These are phyloP conservation scores for Cosmopolites sordidus DNA, from an alignment of 2,888 invertebrate genomes.

Conservation along the genomic window DNA sequence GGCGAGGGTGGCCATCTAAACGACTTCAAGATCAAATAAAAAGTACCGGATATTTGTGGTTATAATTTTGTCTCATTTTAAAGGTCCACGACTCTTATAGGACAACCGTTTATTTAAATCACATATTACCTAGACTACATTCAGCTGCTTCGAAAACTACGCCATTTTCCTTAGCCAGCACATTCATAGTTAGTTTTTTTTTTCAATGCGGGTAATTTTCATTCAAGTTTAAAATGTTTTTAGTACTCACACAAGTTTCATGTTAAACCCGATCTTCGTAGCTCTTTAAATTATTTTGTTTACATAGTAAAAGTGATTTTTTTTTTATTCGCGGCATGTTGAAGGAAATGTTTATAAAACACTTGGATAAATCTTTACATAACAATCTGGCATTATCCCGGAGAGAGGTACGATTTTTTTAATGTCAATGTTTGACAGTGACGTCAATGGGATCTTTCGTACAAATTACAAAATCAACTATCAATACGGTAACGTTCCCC, in stretches of 20 bases:
- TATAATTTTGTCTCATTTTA: no score
- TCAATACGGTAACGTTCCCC: no score
- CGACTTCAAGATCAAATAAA: no score
- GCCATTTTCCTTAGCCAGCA: neutral
- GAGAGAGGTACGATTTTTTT: slow-evolving; percentile 27
- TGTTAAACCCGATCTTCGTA: neutral
- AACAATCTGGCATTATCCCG: slow-evolving; percentile 29
- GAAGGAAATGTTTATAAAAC: slow-evolving; percentile 36
- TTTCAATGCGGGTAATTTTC: neutral
- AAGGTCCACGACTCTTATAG: no score
- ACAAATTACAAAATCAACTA: no score
- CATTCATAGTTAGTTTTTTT: neutral
- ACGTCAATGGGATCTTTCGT: no score
- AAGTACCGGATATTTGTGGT: no score
- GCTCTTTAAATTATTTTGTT: neutral
- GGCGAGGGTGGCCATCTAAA: no score
- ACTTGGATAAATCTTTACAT: slow-evolving; percentile 33
- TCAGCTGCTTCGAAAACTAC: neutral
- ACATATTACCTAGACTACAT: neutral
- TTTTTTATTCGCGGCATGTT: slow-evolving; percentile 28
- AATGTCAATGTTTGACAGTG: no score
- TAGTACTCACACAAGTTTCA: neutral
- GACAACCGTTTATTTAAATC: neutral
- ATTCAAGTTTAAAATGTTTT: neutral
- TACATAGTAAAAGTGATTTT: neutral